These are phyloP conservation scores for Hirudinaria manillensis DNA, from an alignment of 2,888 invertebrate genomes.

Conservation along the genomic window DNA sequence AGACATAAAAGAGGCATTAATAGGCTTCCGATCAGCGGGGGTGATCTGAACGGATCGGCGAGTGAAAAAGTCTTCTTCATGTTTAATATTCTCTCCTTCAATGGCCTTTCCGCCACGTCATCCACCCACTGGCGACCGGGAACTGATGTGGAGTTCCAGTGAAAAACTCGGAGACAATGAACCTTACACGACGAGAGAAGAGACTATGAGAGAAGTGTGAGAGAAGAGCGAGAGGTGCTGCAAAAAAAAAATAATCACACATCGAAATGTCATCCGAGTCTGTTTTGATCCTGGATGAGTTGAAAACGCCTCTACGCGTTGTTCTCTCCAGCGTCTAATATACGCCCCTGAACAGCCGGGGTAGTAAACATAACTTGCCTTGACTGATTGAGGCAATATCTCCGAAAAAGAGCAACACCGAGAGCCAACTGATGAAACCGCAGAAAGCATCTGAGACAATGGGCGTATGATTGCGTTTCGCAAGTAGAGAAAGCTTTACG, in stretches of 20 bases:
- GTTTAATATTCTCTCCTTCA: constrained; percentile 3
- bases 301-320: background rate
- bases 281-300: no score
- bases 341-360: constrained; percentile 9
- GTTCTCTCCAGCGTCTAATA: background rate
- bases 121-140: no score
- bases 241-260: no score
- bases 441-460: constrained; percentile 8
- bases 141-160: no score
- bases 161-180: no score
- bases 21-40: background rate
- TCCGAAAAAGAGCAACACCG: background rate
- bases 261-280: no score
- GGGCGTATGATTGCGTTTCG: background rate
- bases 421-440: background rate
- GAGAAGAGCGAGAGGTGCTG: no score
- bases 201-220: no score
- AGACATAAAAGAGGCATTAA: constrained; percentile 12
- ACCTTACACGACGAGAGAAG: no score
- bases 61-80: constrained; percentile 9
- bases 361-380: constrained; percentile 13
- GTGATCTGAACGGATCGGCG: background rate
- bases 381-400: constrained; percentile 12
- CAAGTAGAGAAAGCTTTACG: background rate
- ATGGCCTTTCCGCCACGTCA: background rate